Base-by-base conservation (phyloP, 2,888 invertebrate species). In the Thalpophila matura region DNA sequence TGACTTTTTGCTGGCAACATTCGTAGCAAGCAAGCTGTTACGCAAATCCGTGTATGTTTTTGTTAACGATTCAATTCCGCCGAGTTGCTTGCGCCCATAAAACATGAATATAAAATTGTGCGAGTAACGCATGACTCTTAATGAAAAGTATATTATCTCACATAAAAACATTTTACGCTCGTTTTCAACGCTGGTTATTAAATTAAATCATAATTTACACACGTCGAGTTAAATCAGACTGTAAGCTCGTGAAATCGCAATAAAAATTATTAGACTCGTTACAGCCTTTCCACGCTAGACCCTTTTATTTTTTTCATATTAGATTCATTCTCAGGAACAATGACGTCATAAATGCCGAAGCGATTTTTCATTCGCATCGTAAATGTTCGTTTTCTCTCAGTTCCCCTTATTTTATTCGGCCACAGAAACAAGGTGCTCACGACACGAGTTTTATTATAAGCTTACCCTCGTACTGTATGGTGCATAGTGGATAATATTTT, bases 161-260 rank as follows among this genome's bases (percentile, higher is more conserved):
- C 92, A 91, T 94, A 92, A 94, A 94, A 93, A 92, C 89, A 88
- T 91, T 93, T 92, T 89, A 92, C 85, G 89, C 86, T 86, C 89
- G 87, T 92, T 91, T 91, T 90, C 90, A 90, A 84, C 86, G 89
- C 75, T 74, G 87, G 90, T 91, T 93, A 92, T 94, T 92, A 93
- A 93, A 93, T 93, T 91, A 91, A 91, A 92, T 92, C 90, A 92
- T 92, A 93, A 94, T 93, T 92, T 93, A 93, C 91, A 91, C 92
- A 89, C 90, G 87, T 88, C 84, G 86, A 89, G 89, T 90, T 89
- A 91, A 92, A 92, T 93, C 92, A 87, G 87, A 89, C 88, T 88
- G 90, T 86, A 84, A 88, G 89, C 89, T 89, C 88, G 89, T 92
- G 90, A 90, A 91, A 90, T 87, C 85, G 89, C 87, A 88, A 92